Evolutionary conservation across 2,113 vertebrate genomes (phyloP).

Genomic region (Mormyrus iriodes): DNA sequence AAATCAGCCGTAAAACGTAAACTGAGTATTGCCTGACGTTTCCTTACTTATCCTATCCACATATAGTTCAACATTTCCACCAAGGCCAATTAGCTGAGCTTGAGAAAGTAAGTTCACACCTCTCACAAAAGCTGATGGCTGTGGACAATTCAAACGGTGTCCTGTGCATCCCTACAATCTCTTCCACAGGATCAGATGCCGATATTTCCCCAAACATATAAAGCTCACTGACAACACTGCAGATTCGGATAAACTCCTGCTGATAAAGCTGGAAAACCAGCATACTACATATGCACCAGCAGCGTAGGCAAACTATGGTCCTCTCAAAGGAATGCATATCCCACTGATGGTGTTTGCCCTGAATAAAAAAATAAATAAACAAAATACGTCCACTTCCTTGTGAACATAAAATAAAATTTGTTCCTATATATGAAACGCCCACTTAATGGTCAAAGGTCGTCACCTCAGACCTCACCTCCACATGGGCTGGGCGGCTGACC

Average conservation of each 20-base stretch:
- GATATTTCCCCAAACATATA: background rate
- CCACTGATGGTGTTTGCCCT: background rate
- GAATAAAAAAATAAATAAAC: background rate
- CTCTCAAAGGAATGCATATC: constrained; percentile 4
- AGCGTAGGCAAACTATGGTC: background rate
- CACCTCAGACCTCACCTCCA: constrained; percentile 54
- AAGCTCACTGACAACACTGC: background rate
- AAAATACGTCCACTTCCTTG: background rate
- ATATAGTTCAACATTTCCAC: constrained; percentile 9
- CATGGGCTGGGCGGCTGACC: constrained; percentile 46
- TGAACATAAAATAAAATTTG: background rate
- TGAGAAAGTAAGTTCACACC: constrained; percentile 1
- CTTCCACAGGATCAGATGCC: background rate
- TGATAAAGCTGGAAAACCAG: background rate
- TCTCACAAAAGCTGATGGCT: constrained; percentile 1
- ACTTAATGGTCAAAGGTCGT: background rate
- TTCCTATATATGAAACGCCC: background rate
- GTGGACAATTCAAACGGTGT: background rate
- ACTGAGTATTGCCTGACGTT: constrained; percentile 6
- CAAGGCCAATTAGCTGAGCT: background rate
- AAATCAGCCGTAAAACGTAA: constrained; percentile 13
- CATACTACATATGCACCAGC: constrained; percentile 2
- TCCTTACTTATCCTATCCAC: constrained; percentile 26
- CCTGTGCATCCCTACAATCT: background rate
- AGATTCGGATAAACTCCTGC: background rate